phyloP scores from a whole-genome alignment of 1,140 invertebrate genomes.

The Zaprionus tsacasi region DNA sequence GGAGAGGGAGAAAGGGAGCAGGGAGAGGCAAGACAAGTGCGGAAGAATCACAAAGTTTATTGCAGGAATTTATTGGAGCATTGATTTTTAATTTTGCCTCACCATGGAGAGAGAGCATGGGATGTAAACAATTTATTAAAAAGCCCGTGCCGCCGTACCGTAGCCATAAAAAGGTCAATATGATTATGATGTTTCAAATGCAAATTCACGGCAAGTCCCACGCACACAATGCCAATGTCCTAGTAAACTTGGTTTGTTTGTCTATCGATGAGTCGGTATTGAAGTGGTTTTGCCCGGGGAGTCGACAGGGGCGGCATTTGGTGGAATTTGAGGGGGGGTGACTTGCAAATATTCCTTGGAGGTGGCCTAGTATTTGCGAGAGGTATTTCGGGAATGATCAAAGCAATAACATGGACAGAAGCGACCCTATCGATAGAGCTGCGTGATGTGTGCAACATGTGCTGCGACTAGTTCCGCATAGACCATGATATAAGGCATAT shows the following conservation, averaged over 20 bases:
- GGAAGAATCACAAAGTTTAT: slow-evolving; percentile 65
- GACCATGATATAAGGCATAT: too few relatives aligned
- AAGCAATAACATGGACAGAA: neutral
- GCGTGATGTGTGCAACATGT: neutral
- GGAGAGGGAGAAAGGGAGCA: neutral
- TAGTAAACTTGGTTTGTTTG: slow-evolving; percentile 10
- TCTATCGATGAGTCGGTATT: neutral
- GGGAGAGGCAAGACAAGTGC: slow-evolving; percentile 16
- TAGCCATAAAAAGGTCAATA: slow-evolving; percentile 75
- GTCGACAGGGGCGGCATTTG: neutral
- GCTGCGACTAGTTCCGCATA: neutral
- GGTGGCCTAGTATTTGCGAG: neutral
- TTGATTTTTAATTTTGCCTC: slow-evolving; percentile 56
- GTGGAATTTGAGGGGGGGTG: neutral
- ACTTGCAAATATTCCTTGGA: neutral
- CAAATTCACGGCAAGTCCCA: slow-evolving; percentile 43
- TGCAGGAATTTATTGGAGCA: slow-evolving; percentile 64
- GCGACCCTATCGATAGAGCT: neutral
- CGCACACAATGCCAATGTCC: slow-evolving; percentile 4
- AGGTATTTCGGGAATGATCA: neutral
- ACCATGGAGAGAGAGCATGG: slow-evolving; percentile 30
- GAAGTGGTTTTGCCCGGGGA: slow-evolving; percentile 30
- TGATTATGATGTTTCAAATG: slow-evolving; percentile 69
- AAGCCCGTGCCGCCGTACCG: slow-evolving; percentile 56
- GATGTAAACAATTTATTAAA: slow-evolving; percentile 81